phyloP scores from a whole-genome alignment of 1,140 invertebrate species.

The Dendrolimus punctatus region DNA sequence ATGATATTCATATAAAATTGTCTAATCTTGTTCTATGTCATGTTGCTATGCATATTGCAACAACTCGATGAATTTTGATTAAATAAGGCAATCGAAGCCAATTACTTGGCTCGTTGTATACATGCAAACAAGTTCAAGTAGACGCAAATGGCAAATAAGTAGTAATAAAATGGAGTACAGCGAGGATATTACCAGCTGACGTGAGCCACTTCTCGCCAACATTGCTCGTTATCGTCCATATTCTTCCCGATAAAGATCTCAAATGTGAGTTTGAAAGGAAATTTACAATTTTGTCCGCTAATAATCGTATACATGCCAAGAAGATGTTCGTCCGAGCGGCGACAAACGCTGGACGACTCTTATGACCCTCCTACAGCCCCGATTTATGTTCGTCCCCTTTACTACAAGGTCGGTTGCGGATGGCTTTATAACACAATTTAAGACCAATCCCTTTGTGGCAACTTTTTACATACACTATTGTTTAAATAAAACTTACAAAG shows the following conservation, averaged over 20 bases:
- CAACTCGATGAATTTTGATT: conserved; percentile 43
- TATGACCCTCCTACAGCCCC: conserved; percentile 49
- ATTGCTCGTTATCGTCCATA: conserved; percentile 29
- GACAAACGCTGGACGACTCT: conserved; percentile 29
- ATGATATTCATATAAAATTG: too few species aligned
- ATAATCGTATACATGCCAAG: conserved; percentile 57
- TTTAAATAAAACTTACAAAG: too few species aligned
- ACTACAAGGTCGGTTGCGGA: conserved; percentile 31
- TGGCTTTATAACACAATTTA: conserved; percentile 57
- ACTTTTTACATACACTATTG: neutral
- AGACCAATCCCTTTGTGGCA: neutral
- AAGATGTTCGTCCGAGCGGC: conserved; percentile 29
- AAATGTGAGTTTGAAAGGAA: conserved; percentile 46
- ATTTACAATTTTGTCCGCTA: conserved; percentile 56
- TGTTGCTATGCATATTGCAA: conserved; percentile 20
- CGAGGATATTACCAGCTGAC: conserved; percentile 43
- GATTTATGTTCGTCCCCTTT: conserved; percentile 53
- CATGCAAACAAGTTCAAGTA: conserved; percentile 60
- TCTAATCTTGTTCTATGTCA: conserved; percentile 27
- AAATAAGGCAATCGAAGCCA: conserved; percentile 41
- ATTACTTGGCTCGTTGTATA: conserved; percentile 41
- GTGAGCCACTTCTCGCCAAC: conserved; percentile 20
- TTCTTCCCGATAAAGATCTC: conserved; percentile 46
- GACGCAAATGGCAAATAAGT: conserved; percentile 49
- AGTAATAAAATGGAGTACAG: conserved; percentile 40